Evolutionary conservation across 1,140 invertebrate genomes (phyloP), one percentile per base, ranked within the genome.

Genomic region (Pollicipes pollicipes): DNA sequence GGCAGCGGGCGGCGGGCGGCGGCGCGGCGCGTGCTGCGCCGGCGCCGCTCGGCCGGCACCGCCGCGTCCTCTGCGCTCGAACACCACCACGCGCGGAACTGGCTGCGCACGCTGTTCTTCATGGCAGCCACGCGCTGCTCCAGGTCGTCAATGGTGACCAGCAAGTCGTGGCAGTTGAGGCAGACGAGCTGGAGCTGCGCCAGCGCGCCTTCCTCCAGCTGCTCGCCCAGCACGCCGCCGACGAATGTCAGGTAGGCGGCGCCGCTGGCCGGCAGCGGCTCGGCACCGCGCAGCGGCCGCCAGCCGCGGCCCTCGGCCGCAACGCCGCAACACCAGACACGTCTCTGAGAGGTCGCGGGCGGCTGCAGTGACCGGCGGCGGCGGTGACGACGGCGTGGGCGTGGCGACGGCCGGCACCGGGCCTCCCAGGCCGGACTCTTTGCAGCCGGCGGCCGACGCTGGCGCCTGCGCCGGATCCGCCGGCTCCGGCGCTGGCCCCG

Each of bases 31-130:
- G 13, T 10, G 45, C 45, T 24, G 45, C 45, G 6, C 13, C 45
- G 45, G 6, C 45, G 45, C 45, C 2, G 6, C 45, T 58, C 17
- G 45, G 45, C 45, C 45, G 45, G 45, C 45, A 2, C 6, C 45
- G 45, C n/a, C 45, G 45, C 45, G 17, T 21, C 45, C 13, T 58
- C 45, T 2, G 6, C 45, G 10, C 10, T 21, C 2, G 45, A 10
- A 2, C 45, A 21, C 45, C 45, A 58, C 45, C 45, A 58, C 6
- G 8, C 83, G 76, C 84, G 83, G 73, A 85, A 85, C 74, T 85
- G 83, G 73, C 84, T 84, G 16, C 84, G 77, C 24, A 85, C 75
- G 26, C 84, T 73, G 28, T 81, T 76, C 73, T 84, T 81, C 83
- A 83, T 84, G 37, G 80, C 73, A 28, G 74, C 71, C 32, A 79